Evolutionary conservation across 2,113 vertebrate genomes (phyloP), one percentile per base, ranked within the genome.

Genomic region (Eolophus roseicapilla): DNA sequence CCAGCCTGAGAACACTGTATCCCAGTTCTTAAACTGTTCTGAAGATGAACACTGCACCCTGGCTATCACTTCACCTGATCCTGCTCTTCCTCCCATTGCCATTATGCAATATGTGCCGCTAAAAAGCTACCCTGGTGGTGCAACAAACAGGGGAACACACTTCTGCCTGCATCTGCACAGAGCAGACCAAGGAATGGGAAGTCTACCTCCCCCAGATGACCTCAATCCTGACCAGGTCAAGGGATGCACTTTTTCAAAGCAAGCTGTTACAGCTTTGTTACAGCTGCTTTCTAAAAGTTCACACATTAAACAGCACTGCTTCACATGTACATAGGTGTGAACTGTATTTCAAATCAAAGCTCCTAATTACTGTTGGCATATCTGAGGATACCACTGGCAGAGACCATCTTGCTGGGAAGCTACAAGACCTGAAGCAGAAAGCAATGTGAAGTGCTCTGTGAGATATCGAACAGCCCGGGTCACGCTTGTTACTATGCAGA

Each of bases 351-450:
- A 92, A 50, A 92, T 3, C 82, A 44, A 55, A 90, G 93, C 76
- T 84, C 29, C 0, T 78, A 50, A 96, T 79, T 47, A 29, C 68
- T 78, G 43, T 0, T 95, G 95, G 95, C 95, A 75, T 6, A 13
- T 17, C 55, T 6, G 29, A 90, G 88, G 71, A 80, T 11, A 55
- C 18, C 1, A 52, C 69, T 94, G 92, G 95, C 88, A 96, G 2
- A 5, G 69, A 96, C 60, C 93, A 47, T 71, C 96, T 86, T 93
- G 95, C 82, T 64, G 92, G 69, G 37, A 77, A 93, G 79, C 57
- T 25, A 21, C 19, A 7, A 35, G 65, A 55, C 33, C 27, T 46
- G 60, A 64, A 63, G 23, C 17, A 9, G 29, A 41, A 82, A 44
- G 86, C 15, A 0, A 55, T 0, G 39, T 12, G 78, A n/a, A 29